Evolutionary conservation across 2,888 invertebrate genomes (phyloP), one percentile per base, ranked within the genome.

Genomic region (Eudasyphora cyanicolor): DNA sequence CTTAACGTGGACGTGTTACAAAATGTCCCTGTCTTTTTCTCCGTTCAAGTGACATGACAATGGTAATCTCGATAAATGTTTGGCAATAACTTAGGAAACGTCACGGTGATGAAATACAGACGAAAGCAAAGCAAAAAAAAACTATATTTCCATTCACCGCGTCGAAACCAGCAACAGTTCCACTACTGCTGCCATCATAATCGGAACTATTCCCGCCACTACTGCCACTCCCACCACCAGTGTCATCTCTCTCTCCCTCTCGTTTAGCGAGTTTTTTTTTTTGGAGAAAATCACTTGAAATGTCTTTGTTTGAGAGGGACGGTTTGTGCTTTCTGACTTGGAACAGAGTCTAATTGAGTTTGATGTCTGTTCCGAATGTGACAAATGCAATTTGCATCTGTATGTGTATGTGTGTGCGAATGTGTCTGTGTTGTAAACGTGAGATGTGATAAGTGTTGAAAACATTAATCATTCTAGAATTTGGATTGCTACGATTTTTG

Each of bases 1-100:
- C 14, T n/a, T 29, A 62, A 27, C 60, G 14, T 62, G 24, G 21
- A 54, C 24, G 32, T 32, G 60, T 62, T 62, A 62, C 60, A 32
- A 62, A n/a, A 62, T 32, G 29, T 32, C 17, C 60, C 32, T 62
- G 32, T 17, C 17, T 62, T 32, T 32, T 27, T 62, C n/a, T 27
- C 60, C 29, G 17, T 62, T 32, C 17, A 5, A 32, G 49, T 73
- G 79, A 82, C 79, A 82, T 76, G 24, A 57, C 79, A 83, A 82
- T 77, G 74, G 79, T 70, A 83, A 79, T 79, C 79, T 83, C 82
- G 76, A 83, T 83, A 79, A 83, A 83, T 83, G 76, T 83, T 83
- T 83, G 82, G 79, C 79, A 83, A 83, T 83, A 83, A 82, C 79
- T 82, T 79, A 79, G 74, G 74, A 79, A 73, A 79, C 73, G 76